These are phyloP conservation scores for Brachionus paranguensis DNA, from an alignment of 1,140 invertebrate genomes.

Conservation along the genomic window DNA sequence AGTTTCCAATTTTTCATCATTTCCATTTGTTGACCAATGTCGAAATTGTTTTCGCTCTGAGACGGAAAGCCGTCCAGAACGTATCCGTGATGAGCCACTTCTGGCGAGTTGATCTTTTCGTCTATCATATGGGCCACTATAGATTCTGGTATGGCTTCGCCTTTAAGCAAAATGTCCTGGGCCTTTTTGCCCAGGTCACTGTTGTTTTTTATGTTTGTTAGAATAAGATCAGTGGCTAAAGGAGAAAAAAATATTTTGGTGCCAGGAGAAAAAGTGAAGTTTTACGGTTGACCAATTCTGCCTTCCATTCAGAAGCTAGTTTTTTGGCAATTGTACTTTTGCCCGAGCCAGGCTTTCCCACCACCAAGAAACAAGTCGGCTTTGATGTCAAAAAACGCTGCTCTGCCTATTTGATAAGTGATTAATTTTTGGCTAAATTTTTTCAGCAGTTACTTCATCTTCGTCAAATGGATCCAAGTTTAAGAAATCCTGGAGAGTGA, in stretches of 20 bases:
- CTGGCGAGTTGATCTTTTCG: conserved; percentile 54
- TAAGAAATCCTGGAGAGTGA: neutral
- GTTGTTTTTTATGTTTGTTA: conserved; percentile 48
- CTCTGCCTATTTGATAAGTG: conserved; percentile 46
- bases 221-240: conserved; percentile 50
- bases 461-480: conserved; percentile 29
- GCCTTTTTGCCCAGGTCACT: conserved; percentile 50
- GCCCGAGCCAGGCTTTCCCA: conserved; percentile 55
- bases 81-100: conserved; percentile 56
- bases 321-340: conserved; percentile 52
- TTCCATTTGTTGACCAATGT: conserved; percentile 52
- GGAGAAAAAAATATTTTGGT: neutral
- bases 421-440: neutral
- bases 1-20: conserved; percentile 54
- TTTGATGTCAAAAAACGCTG: conserved; percentile 52
- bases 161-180: conserved; percentile 49
- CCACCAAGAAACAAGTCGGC: conserved; percentile 54
- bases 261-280: neutral
- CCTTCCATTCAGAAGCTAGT: conserved; percentile 53
- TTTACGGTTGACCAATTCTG: conserved; percentile 54
- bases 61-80: conserved; percentile 55
- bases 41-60: conserved; percentile 49
- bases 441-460: neutral
- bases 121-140: conserved; percentile 52
- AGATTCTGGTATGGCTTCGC: conserved; percentile 52